These are phyloP conservation scores for Aix galericulata DNA, from an alignment of 2,113 vertebrate genomes.

Conservation along the genomic window DNA sequence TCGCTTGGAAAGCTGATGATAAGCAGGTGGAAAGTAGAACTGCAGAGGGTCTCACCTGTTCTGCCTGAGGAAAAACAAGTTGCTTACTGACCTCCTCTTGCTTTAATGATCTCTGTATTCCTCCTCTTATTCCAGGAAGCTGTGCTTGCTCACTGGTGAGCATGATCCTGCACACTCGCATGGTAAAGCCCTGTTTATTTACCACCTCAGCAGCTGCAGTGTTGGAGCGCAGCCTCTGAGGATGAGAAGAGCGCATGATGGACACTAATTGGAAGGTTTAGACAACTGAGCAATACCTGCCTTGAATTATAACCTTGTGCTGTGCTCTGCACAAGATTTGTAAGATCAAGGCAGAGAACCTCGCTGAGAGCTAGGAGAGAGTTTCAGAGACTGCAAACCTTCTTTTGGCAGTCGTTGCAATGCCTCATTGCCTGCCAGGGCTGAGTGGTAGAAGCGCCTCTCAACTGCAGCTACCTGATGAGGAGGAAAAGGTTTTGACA, in stretches of 20 bases:
- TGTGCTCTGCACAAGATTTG: not conserved
- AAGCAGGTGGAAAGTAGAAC: not conserved
- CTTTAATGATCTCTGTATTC: not conserved
- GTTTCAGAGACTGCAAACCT: not conserved
- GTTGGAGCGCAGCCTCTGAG: not conserved
- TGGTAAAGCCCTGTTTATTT: constrained; percentile 36
- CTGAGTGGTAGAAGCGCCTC: not conserved
- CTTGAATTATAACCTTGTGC: constrained; percentile 8
- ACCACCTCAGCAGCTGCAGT: not conserved
- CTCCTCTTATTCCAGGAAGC: not conserved
- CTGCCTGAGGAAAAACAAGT: not conserved
- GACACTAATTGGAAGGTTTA: constrained; percentile 41
- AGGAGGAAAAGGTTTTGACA: not conserved
- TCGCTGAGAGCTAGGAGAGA: not conserved
- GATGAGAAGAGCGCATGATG: constrained; percentile 16
- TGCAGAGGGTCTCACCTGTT: not conserved
- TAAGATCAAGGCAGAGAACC: not conserved
- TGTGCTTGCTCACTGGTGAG: not conserved
- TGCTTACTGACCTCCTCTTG: constrained; percentile 21
- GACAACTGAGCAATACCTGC: not conserved
- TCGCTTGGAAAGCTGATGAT: not conserved
- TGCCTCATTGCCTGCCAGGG: not conserved
- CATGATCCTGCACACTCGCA: not conserved
- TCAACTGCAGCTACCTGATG: not conserved
- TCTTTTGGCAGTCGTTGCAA: not conserved